Evolutionary conservation across 2,888 invertebrate genomes (phyloP).

Genomic region (Ischnus inquisitorius): DNA sequence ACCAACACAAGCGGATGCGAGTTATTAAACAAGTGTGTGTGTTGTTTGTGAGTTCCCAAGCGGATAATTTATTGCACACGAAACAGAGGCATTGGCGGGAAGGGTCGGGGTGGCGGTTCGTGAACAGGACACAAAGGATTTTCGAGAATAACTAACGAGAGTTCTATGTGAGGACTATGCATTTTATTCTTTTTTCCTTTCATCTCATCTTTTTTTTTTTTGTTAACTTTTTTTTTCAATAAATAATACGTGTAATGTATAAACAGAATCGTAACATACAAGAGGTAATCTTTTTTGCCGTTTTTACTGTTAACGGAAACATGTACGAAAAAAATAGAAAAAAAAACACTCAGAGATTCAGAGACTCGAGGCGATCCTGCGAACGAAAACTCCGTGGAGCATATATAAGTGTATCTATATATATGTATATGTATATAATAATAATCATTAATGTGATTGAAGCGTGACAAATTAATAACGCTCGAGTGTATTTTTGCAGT

Average conservation of each 20-base stretch:
- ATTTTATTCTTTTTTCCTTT: slow-evolving; percentile 53
- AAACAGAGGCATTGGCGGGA: slow-evolving; percentile 20
- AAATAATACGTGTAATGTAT: slow-evolving; percentile 58
- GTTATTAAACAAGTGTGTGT: slow-evolving; percentile 44
- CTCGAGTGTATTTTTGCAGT: not conserved
- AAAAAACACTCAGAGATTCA: slow-evolving; percentile 31
- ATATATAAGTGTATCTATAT: slow-evolving; percentile 10
- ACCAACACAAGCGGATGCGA: slow-evolving; percentile 62
- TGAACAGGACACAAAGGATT: slow-evolving; percentile 44
- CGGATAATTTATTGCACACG: slow-evolving; percentile 50
- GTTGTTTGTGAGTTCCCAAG: slow-evolving; percentile 51
- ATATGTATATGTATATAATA: slow-evolving; percentile 11
- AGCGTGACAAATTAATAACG: slow-evolving; percentile 30
- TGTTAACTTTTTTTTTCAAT: slow-evolving; percentile 33
- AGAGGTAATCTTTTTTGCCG: slow-evolving; percentile 19
- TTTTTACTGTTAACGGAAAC: slow-evolving; percentile 21
- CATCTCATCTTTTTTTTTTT: slow-evolving; percentile 31
- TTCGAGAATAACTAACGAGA: slow-evolving; percentile 67
- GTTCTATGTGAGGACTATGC: slow-evolving; percentile 56
- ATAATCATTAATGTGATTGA: slow-evolving; percentile 23
- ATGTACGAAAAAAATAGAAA: slow-evolving; percentile 11
- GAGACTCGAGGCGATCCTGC: slow-evolving; percentile 12
- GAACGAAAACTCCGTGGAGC: slow-evolving; percentile 14
- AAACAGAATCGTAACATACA: slow-evolving; percentile 51
- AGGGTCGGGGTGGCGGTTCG: slow-evolving; percentile 20